phyloP scores from a whole-genome alignment of 1,140 invertebrate genomes.

The Penaeus indicus region DNA sequence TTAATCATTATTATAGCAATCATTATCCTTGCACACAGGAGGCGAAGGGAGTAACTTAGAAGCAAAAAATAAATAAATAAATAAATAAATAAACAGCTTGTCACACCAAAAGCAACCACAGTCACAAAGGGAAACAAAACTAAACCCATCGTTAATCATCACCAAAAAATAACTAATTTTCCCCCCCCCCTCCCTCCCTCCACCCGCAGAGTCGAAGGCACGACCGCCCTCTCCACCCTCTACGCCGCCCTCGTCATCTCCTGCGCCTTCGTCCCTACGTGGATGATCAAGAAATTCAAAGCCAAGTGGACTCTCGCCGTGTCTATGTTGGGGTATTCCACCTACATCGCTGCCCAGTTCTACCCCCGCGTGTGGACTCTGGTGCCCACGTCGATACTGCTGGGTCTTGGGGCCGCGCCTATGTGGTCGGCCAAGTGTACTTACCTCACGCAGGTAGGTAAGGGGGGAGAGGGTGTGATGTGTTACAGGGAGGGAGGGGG shows the following conservation, averaged over 20 bases:
- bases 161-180: background rate
- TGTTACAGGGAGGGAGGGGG: too few relatives aligned
- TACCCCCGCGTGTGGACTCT: slow-evolving; percentile 91
- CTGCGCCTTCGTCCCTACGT: slow-evolving; percentile 92
- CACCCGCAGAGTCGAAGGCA: slow-evolving; percentile 48
- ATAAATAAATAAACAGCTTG: too few relatives aligned
- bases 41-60: too few relatives aligned
- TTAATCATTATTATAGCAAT: too few relatives aligned
- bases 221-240: slow-evolving; percentile 79
- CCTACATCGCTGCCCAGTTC: slow-evolving; percentile 95
- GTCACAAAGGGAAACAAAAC: too few relatives aligned
- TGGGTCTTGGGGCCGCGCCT: slow-evolving; percentile 92
- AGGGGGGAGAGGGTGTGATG: background rate
- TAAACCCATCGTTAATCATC: too few relatives aligned
- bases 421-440: slow-evolving; percentile 98
- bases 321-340: slow-evolving; percentile 91
- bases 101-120: too few relatives aligned
- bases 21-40: too few relatives aligned
- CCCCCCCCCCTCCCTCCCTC: background rate
- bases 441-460: slow-evolving; percentile 85
- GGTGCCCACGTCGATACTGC: slow-evolving; percentile 86
- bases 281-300: slow-evolving; percentile 89
- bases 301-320: slow-evolving; percentile 95
- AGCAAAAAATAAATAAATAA: too few relatives aligned
- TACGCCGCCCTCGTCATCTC: slow-evolving; percentile 91